Percentiles rank a stretch among this genome's conserved stretches.
Evolutionary conservation across 1,140 invertebrate species (phyloP).

Genomic region (Leguminivora glycinivorella): DNA sequence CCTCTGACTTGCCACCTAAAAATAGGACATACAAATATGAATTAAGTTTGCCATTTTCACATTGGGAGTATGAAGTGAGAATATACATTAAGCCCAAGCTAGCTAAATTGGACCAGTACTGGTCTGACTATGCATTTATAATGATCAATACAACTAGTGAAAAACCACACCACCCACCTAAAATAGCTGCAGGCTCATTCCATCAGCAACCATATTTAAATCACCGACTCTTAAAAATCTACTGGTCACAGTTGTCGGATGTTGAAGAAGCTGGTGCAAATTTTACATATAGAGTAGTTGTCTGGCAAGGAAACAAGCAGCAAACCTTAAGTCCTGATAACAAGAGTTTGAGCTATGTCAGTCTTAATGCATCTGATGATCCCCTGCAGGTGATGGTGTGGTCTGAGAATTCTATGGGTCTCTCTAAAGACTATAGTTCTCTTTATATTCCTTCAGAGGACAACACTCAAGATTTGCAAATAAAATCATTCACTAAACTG

Average conservation of each 20-base stretch:
- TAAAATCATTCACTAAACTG: constrained; percentile 83
- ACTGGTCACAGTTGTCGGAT: constrained; percentile 84
- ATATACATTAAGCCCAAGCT: constrained; percentile 81
- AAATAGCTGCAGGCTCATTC: constrained; percentile 83
- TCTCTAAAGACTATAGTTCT: constrained; percentile 77
- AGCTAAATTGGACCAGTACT: constrained; percentile 79
- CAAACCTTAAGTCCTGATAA: constrained; percentile 54
- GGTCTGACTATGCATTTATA: constrained; percentile 81
- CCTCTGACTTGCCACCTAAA: constrained; percentile 51
- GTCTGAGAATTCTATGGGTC: constrained; percentile 81
- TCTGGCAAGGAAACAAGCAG: constrained; percentile 48
- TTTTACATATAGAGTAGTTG: constrained; percentile 62
- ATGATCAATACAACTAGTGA: constrained; percentile 81
- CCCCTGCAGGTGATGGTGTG: constrained; percentile 65
- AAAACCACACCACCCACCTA: constrained; percentile 81
- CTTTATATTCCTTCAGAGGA: constrained; percentile 81
- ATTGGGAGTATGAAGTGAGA: constrained; percentile 84
- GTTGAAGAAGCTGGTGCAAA: constrained; percentile 77
- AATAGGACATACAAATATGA: constrained; percentile 74
- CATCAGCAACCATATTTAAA: constrained; percentile 78
- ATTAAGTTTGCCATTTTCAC: constrained; percentile 82
- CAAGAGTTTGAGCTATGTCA: constrained; percentile 66
- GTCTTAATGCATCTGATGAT: constrained; percentile 53
- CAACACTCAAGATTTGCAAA: constrained; percentile 80
- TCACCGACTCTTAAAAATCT: constrained; percentile 81